Evolutionary conservation across 2,888 invertebrate genomes (phyloP), one percentile per base, ranked within the genome.

Genomic region (Idaea biselata): DNA sequence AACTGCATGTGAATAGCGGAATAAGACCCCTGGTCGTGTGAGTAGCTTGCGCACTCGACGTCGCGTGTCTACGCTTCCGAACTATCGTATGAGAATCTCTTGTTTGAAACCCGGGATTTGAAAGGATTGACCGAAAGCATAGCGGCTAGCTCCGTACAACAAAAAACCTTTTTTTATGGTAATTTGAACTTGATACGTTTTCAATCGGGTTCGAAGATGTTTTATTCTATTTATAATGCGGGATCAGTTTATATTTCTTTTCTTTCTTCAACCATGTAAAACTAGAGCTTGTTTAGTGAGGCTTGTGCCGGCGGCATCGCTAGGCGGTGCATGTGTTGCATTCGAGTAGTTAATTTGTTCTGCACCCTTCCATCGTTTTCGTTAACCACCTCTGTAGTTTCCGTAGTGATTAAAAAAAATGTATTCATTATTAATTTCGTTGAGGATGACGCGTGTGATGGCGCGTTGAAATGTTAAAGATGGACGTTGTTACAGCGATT

Each of bases 401-500:
- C 44, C 44, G 44, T 44, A 44, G 44, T 44, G 44, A 44, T 44
- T 87, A 86, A 84, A 86, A n/a, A 25, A 73, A 86, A 89, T 89
- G 89, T 89, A 89, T 89, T 89, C 89, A 89, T 88, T 84, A 80
- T 80, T 78, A 77, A 72, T 70, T 73, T 67, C 60, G 63, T 14
- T 18, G 17, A 0, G 33, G 18, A 53, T 59, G 59, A 58, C 59
- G 6, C 60, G 55, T 62, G 58, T 14, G 7, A 44, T 11, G 44
- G 3, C 2, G 7, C 44, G 56, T 65, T 55, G 63, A 61, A 61
- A 63, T 66, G 64, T 71, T 73, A 69, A 75, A 76, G 71, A 63
- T 73, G 83, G 81, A 82, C 82, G 81, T 90, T 94, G 92, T 95
- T 95, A 82, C 95, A 96, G 96, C 95, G 81, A 75, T 95, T 81